These are phyloP conservation scores for Platyura marginata DNA, from an alignment of 1,140 invertebrate species.

Conservation along the genomic window DNA sequence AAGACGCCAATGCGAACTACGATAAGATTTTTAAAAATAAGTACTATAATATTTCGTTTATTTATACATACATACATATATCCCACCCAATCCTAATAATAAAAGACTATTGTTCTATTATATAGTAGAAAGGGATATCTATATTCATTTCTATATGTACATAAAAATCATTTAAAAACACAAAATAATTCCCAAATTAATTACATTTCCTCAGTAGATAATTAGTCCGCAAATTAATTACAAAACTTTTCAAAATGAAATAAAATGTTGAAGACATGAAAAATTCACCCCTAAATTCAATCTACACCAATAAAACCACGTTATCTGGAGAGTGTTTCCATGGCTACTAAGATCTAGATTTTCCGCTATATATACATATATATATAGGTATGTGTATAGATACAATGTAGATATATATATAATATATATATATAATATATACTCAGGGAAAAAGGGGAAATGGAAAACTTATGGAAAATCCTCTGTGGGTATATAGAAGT, in stretches of 20 bases:
- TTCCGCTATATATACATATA: background rate
- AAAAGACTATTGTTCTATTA: too few species aligned
- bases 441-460: background rate
- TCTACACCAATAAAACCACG: slow-evolving; percentile 1
- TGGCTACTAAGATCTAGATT: background rate
- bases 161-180: too few species aligned
- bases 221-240: slow-evolving; percentile 1
- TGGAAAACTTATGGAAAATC: background rate
- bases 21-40: too few species aligned
- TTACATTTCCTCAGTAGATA: too few species aligned
- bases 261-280: slow-evolving; percentile 1
- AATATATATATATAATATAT: background rate
- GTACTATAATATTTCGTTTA: too few species aligned
- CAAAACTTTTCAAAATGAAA: background rate
- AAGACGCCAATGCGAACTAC: too few species aligned
- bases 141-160: too few species aligned
- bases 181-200: too few species aligned
- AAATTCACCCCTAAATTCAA: slow-evolving; percentile 1
- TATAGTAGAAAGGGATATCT: too few species aligned
- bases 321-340: background rate
- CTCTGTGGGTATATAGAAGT: background rate
- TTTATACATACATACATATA: too few species aligned
- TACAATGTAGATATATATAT: background rate
- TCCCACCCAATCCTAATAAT: too few species aligned
- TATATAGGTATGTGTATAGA: background rate